Conservation (phyloP, 1,140 invertebrate species). For the Vanessa tameamea region DNA sequence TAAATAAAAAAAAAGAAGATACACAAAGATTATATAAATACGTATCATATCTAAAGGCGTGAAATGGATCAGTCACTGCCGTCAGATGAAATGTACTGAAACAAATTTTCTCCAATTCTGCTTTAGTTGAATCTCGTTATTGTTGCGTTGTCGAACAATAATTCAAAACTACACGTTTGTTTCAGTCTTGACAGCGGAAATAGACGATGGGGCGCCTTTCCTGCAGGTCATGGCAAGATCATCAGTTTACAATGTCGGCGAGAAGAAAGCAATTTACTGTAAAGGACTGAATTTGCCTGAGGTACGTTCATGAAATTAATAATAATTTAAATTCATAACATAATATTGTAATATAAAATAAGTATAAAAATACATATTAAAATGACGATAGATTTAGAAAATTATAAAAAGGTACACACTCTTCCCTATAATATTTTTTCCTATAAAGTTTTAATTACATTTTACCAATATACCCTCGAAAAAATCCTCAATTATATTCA, state of each 20-base stretch:
- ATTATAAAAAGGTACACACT: too few relatives aligned
- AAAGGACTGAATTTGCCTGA: constrained; percentile 59
- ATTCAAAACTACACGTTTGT: constrained; percentile 31
- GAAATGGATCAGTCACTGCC: too few relatives aligned
- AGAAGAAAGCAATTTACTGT: constrained; percentile 68
- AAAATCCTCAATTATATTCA: too few relatives aligned
- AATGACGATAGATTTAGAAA: too few relatives aligned
- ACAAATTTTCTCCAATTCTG: neutral
- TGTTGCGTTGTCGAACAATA: neutral
- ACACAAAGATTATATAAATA: too few relatives aligned
- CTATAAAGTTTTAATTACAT: neutral
- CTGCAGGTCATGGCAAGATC: constrained; percentile 60
- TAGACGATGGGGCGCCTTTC: constrained; percentile 50
- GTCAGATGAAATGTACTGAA: neutral
- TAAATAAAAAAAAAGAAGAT: too few relatives aligned
- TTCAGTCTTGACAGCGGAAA: constrained; percentile 53
- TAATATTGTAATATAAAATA: neutral
- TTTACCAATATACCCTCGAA: neutral
- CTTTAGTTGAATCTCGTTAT: neutral
- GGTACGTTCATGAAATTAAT: constrained; percentile 24
- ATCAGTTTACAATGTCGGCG: constrained; percentile 61
- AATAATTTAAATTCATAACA: neutral
- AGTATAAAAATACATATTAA: too few relatives aligned
- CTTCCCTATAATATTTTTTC: too few relatives aligned
- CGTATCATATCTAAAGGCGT: too few relatives aligned